Evolutionary conservation across 2,888 invertebrate genomes (phyloP).

Genomic region (Leptopterna dolabrata): DNA sequence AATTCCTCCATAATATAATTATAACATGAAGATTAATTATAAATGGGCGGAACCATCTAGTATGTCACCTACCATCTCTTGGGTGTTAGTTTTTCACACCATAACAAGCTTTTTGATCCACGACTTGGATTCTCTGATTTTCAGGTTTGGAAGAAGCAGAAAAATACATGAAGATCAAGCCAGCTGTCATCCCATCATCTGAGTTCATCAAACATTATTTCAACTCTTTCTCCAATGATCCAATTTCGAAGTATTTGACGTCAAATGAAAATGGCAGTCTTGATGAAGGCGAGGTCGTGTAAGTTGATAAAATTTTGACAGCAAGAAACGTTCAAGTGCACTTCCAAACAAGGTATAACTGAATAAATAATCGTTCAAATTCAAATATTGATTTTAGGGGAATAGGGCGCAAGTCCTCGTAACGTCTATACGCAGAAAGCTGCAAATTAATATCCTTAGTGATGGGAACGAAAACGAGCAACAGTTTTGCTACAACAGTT

Average conservation of each 20-base stretch:
- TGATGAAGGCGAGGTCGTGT: neutral
- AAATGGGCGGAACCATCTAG: neutral
- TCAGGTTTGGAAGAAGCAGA: slow-evolving; percentile 75
- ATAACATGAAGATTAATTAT: too few species aligned
- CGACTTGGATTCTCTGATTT: neutral
- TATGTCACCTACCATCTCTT: neutral
- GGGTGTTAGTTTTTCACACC: neutral
- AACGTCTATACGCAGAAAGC: too few species aligned
- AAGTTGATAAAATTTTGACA: neutral
- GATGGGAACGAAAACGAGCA: too few species aligned
- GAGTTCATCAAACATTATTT: slow-evolving; percentile 90
- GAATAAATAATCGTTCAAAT: neutral
- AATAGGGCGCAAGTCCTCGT: too few species aligned
- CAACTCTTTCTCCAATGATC: slow-evolving; percentile 85
- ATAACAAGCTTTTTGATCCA: too few species aligned
- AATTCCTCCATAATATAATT: too few species aligned
- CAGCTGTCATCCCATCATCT: slow-evolving; percentile 82
- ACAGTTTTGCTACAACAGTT: too few species aligned
- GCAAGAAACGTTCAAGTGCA: too few species aligned
- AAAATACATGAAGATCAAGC: slow-evolving; percentile 51
- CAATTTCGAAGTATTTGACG: slow-evolving; percentile 24
- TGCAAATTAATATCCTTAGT: too few species aligned
- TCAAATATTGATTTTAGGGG: neutral
- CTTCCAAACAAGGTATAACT: too few species aligned
- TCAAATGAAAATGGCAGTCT: neutral